Evolutionary conservation across 2,113 vertebrate genomes (phyloP).

Genomic region (Tautogolabrus adspersus): DNA sequence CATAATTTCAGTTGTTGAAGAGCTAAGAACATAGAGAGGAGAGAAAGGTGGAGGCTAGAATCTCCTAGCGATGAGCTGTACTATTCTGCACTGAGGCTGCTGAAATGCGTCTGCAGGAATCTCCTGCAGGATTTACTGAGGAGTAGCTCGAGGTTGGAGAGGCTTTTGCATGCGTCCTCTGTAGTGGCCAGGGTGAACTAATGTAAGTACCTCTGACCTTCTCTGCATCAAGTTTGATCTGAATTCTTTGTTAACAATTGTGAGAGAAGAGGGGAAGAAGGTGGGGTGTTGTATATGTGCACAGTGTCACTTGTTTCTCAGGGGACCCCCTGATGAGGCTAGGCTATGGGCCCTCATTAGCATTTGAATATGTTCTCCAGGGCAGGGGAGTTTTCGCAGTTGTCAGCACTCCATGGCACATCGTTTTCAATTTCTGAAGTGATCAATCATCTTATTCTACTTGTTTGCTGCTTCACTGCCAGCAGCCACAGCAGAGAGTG

Average conservation of each 20-base stretch:
- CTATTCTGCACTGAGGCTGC: slow-evolving; percentile 51
- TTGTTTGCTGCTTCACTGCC: slow-evolving; percentile 65
- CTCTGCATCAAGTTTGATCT: slow-evolving; percentile 24
- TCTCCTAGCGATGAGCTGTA: slow-evolving; percentile 54
- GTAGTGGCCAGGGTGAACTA: slow-evolving; percentile 60
- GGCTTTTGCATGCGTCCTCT: slow-evolving; percentile 51
- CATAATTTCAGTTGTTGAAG: slow-evolving; percentile 53
- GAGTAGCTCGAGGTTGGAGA: slow-evolving; percentile 44
- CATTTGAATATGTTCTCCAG: slow-evolving; percentile 63
- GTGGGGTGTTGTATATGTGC: slow-evolving; percentile 48
- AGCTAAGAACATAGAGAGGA: slow-evolving; percentile 39
- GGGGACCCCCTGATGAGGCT: slow-evolving; percentile 50
- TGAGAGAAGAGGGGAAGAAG: slow-evolving; percentile 1
- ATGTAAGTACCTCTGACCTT: slow-evolving; percentile 72
- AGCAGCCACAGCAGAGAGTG: slow-evolving; percentile 49
- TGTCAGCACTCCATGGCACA: slow-evolving; percentile 76
- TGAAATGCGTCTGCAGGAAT: slow-evolving; percentile 65
- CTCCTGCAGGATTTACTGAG: slow-evolving; percentile 64
- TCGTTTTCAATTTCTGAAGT: slow-evolving; percentile 72
- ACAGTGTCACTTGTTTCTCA: slow-evolving; percentile 63
- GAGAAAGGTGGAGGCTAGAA: slow-evolving; percentile 47
- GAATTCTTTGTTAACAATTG: slow-evolving; percentile 7
- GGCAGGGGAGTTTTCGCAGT: slow-evolving; percentile 64
- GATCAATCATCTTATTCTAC: slow-evolving; percentile 75
- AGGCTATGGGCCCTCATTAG: slow-evolving; percentile 59